phyloP scores from a whole-genome alignment of 2,113 vertebrate species.

The Vombatus ursinus region DNA sequence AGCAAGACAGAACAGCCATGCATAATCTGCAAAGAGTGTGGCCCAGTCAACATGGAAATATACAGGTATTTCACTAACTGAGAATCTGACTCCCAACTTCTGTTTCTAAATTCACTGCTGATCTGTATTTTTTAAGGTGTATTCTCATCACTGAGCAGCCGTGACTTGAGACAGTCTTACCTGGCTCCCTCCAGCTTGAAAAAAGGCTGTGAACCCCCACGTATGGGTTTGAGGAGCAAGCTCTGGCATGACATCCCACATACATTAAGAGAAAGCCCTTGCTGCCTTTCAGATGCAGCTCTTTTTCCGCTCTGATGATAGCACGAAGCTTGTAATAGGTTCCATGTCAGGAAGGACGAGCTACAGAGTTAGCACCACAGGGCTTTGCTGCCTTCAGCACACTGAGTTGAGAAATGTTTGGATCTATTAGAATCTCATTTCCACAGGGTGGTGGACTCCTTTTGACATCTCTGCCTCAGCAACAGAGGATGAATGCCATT shows the following conservation, averaged over 20 bases:
- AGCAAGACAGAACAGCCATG: conserved; percentile 22
- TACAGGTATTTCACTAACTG: conserved; percentile 10
- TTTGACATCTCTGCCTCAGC: conserved; percentile 46
- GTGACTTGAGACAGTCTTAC: conserved; percentile 19
- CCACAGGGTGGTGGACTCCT: conserved; percentile 26
- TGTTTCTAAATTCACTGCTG: not conserved
- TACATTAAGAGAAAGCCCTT: conserved; percentile 9
- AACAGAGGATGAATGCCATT: conserved; percentile 52
- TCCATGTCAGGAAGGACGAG: conserved; percentile 10
- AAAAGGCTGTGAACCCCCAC: not conserved
- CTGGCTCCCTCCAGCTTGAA: not conserved
- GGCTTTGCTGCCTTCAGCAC: conserved; percentile 10
- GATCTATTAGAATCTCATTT: conserved; percentile 46
- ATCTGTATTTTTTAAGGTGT: not conserved
- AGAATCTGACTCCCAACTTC: not conserved
- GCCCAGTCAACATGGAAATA: conserved; percentile 14
- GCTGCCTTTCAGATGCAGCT: conserved; percentile 3
- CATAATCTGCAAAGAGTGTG: not conserved
- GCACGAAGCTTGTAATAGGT: not conserved
- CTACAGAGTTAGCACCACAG: conserved; percentile 18
- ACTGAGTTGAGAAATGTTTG: not conserved
- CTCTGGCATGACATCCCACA: not conserved
- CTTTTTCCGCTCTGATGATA: not conserved
- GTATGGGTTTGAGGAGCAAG: not conserved
- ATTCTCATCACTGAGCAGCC: conserved; percentile 2